Percentiles rank a stretch among this genome's conserved stretches.
Conservation (phyloP, 2,888 invertebrate species). For the Drosophila paracracens region DNA sequence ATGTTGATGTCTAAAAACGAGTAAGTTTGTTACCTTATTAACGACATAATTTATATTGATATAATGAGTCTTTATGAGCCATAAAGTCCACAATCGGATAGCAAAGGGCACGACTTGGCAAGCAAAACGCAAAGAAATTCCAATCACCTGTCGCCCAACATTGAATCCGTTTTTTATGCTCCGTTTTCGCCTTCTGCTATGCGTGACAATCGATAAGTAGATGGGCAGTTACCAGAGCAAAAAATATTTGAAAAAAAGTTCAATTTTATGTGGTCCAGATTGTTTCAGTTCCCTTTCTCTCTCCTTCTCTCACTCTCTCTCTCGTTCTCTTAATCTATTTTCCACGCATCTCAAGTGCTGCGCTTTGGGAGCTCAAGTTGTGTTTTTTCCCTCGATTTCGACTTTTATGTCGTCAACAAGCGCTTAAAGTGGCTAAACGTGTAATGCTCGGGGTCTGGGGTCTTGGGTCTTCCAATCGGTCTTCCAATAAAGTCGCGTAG, state of each 20-base stretch:
- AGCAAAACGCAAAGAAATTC: slow-evolving; percentile 35
- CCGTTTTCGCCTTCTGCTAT: slow-evolving; percentile 17
- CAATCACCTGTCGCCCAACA: slow-evolving; percentile 41
- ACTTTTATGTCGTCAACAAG: slow-evolving; percentile 59
- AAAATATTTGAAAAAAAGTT: slow-evolving; percentile 21
- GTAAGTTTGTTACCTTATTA: slow-evolving; percentile 32
- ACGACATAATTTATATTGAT: slow-evolving; percentile 44
- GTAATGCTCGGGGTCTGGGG: slow-evolving; percentile 38
- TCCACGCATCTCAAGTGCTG: slow-evolving; percentile 14
- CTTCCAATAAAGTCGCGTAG: slow-evolving; percentile 37
- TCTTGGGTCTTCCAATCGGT: slow-evolving; percentile 21
- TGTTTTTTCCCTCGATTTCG: slow-evolving; percentile 31
- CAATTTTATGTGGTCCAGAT: slow-evolving; percentile 43
- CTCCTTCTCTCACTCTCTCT: neutral
- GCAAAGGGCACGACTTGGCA: slow-evolving; percentile 15
- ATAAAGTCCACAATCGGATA: slow-evolving; percentile 23
- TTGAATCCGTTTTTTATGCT: slow-evolving; percentile 31
- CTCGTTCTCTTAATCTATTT: slow-evolving; percentile 17
- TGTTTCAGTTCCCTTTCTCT: slow-evolving; percentile 1
- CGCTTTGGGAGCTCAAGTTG: slow-evolving; percentile 27
- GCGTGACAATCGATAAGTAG: slow-evolving; percentile 34
- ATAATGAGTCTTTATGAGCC: slow-evolving; percentile 62
- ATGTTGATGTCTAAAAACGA: slow-evolving; percentile 28
- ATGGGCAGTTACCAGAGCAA: slow-evolving; percentile 9
- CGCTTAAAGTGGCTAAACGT: slow-evolving; percentile 61